Conservation (phyloP, 2,888 invertebrate species). For the Drosophila falleni region DNA sequence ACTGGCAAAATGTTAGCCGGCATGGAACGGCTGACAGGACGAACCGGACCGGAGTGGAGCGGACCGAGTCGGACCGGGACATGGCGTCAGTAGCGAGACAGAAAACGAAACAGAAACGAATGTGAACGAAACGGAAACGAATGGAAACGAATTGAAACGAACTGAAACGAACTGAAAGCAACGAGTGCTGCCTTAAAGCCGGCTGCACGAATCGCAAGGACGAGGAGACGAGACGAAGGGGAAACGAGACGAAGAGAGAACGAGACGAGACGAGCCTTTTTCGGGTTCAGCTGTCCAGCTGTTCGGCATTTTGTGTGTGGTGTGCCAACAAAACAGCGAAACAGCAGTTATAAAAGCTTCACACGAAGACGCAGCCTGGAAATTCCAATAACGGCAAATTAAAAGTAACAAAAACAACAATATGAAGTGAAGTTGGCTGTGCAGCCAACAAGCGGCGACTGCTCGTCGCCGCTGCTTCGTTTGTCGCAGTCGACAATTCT, state of each 20-base stretch:
- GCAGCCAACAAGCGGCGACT: constrained; percentile 53
- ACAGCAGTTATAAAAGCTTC: constrained; percentile 49
- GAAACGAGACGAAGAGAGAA: constrained; percentile 2
- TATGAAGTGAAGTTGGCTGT: constrained; percentile 63
- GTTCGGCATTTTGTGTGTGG: constrained; percentile 4
- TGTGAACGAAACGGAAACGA: constrained; percentile 31
- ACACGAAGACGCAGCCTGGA: constrained; percentile 64
- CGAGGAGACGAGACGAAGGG: too few species aligned
- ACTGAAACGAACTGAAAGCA: constrained; percentile 43
- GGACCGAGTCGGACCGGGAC: constrained; percentile 19
- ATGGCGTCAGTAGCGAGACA: constrained; percentile 57
- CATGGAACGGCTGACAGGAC: constrained; percentile 39
- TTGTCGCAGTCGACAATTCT: constrained; percentile 20
- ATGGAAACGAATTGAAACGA: constrained; percentile 35
- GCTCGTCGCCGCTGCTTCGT: constrained; percentile 53
- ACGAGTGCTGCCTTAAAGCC: constrained; percentile 44
- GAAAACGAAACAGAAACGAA: constrained; percentile 26
- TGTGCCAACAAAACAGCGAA: constrained; percentile 9
- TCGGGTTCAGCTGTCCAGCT: constrained; percentile 56
- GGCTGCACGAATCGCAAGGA: constrained; percentile 44
- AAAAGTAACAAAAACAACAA: constrained; percentile 18
- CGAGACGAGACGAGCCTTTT: constrained; percentile 53
- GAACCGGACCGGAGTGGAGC: constrained; percentile 4
- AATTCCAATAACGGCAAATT: constrained; percentile 64
- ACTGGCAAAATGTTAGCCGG: constrained; percentile 55